phyloP scores from a whole-genome alignment of 1,140 invertebrate genomes.

The Drosophila pachea region DNA sequence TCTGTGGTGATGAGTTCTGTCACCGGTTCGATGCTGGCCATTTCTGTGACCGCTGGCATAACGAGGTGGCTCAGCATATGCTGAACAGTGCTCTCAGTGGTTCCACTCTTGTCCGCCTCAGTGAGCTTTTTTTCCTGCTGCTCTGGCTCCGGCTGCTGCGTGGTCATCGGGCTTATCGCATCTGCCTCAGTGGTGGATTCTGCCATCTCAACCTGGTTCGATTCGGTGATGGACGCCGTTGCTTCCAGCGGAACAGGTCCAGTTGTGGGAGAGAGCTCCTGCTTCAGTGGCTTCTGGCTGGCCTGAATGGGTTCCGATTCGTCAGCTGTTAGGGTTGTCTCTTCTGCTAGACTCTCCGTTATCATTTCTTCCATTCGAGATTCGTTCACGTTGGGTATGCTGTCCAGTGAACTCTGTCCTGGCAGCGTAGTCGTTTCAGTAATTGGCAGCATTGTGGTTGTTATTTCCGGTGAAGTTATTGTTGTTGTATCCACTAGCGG shows the following conservation, averaged over 20 bases:
- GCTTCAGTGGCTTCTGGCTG: too few relatives aligned
- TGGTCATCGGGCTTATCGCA: conserved; percentile 2
- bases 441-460: background rate
- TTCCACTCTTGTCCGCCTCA: background rate
- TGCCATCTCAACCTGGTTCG: background rate
- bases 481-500: background rate
- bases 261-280: too few relatives aligned
- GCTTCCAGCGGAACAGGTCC: too few relatives aligned
- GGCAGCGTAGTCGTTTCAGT: too few relatives aligned
- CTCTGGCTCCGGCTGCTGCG: background rate
- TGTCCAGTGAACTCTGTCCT: too few relatives aligned
- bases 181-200: conserved; percentile 10
- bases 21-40: too few relatives aligned
- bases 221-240: too few relatives aligned
- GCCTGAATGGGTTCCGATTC: too few relatives aligned
- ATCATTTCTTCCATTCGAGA: background rate
- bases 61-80: too few relatives aligned
- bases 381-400: too few relatives aligned
- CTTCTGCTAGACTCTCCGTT: background rate
- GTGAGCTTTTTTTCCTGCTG: background rate
- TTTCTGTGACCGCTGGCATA: too few relatives aligned
- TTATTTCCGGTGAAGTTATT: background rate
- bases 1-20: background rate
- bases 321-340: background rate
- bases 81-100: background rate